Evolutionary conservation across 2,113 vertebrate genomes (phyloP).

Genomic region (Apus apus): DNA sequence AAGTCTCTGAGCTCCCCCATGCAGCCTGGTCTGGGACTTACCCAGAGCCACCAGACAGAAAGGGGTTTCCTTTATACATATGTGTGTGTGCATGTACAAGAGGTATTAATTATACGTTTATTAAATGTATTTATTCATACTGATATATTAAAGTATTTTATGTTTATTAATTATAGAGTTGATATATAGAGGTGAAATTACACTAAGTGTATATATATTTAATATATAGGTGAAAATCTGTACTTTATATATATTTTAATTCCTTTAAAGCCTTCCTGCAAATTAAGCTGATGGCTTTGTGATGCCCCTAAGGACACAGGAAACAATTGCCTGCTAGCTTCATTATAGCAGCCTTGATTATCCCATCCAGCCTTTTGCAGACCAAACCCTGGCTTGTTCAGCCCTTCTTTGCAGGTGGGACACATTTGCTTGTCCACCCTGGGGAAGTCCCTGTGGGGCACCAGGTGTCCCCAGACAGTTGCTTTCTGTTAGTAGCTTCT

Average conservation of each 20-base stretch:
- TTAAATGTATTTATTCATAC: slow-evolving; percentile 15
- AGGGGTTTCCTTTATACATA: neutral
- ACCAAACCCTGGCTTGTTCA: neutral
- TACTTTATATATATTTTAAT: neutral
- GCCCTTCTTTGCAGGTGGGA: neutral
- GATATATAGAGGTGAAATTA: neutral
- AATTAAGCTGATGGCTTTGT: slow-evolving; percentile 23
- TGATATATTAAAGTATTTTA: neutral
- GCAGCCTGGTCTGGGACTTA: neutral
- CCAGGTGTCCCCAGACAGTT: neutral
- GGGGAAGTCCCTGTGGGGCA: neutral
- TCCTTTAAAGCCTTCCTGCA: neutral
- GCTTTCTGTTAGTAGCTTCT: rapidly evolving
- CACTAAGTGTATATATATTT: neutral
- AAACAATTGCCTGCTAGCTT: slow-evolving; percentile 6
- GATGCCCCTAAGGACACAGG: neutral
- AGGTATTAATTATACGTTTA: slow-evolving; percentile 40
- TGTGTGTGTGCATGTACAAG: neutral
- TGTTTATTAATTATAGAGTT: slow-evolving; percentile 30
- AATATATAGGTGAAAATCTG: neutral
- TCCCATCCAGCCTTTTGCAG: neutral
- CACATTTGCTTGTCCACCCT: neutral
- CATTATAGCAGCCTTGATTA: neutral
- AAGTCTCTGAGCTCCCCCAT: neutral
- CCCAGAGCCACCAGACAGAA: neutral